Base-by-base conservation (phyloP, 2,888 invertebrate species). In the Phlogophora meticulosa region DNA sequence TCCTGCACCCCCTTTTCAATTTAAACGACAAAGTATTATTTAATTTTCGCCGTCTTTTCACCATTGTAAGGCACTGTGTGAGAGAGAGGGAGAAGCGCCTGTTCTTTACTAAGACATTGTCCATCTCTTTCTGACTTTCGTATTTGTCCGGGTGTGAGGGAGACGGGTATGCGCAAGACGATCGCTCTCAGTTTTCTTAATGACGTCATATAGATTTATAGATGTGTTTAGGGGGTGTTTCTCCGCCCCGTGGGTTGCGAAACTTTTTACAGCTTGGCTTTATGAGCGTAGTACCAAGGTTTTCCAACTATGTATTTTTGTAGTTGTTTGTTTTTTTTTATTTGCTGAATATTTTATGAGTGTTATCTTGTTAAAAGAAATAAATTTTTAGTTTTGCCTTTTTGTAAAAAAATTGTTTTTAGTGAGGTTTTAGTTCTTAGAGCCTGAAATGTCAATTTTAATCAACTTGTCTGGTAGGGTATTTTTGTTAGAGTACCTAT, bases 21-120 rank as follows among this genome's bases (percentile, higher is more conserved):
- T 93, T 91, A 91, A 93, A 94, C 94, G 95, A 95, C 95, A 94
- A 95, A 95, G 95, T 95, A 95, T 94, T 95, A 94, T 95, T 95
- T 94, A 94, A 95, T 95, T 94, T 94, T 91, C 88, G 84, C 84
- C 93, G 94, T 94, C 94, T 94, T 94, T 95, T 94, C 94, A 90
- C 93, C 90, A 93, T 95, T 95, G 95, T 95, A 92, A 93, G 92
- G 92, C 88, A 91, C 80, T 82, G 90, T 90, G 90, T 78, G 91
- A 90, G 90, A 90, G 83, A 82, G 87, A 86, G 79, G 66, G 84
- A 78, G 78, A 53, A 81, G 84, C 82, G 85, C 68, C 87, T 88
- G 89, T 91, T 90, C 88, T 88, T 88, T 88, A 82, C 87, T 83
- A 94, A 94, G 94, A 94, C 88, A 91, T 88, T 81, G 66, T 57